Base-by-base conservation (phyloP, 2,113 vertebrate genomes). In the Protomyctophum bolini region DNA sequence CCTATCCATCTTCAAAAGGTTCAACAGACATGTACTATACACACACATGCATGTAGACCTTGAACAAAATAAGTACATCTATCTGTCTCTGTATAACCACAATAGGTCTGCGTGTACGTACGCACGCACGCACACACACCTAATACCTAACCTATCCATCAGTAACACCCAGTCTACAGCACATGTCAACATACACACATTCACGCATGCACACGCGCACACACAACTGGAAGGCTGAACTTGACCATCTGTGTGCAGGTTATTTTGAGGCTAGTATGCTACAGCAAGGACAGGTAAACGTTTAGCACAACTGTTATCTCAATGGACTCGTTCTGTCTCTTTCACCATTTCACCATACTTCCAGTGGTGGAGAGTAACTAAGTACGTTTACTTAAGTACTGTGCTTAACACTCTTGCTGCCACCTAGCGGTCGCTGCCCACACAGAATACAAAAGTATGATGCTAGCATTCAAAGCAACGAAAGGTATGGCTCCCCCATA, bases 221-320 rank as follows among this genome's bases (percentile, higher is more conserved):
- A 48, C 54, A 68, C 41, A 68, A 21, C 21, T 21, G 21, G 21
- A 21, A 52, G 48, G 28, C 4, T 77, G 48, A 73, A 80, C 60
- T 54, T 52, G 62, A 28, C 52, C 72, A 72, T 84, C 73, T 29
- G 73, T 74, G 73, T 84, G 66, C 79, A 76, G 73, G 75, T 83
- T 79, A 52, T 70, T 71, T 68, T 67, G 55, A 68, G 72, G 66
- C 77, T 54, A 60, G 69, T n/a, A 41, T 46, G 48, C 52, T 50
- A 48, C 60, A 52, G 12, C 48, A 46, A 74, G 79, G 75, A 70
- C 77, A 57, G 60, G 65, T 70, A 67, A 68, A 73, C 69, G 81
- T 63, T 10, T 72, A 81, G 59, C 62, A 60, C 58, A 76, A 66
- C 86, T 84, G 81, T 77, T 89, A 21, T 21, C 21, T 21, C 21